These are phyloP conservation scores for Diarsia dahlii DNA, from an alignment of 2,888 invertebrate species.

Conservation along the genomic window DNA sequence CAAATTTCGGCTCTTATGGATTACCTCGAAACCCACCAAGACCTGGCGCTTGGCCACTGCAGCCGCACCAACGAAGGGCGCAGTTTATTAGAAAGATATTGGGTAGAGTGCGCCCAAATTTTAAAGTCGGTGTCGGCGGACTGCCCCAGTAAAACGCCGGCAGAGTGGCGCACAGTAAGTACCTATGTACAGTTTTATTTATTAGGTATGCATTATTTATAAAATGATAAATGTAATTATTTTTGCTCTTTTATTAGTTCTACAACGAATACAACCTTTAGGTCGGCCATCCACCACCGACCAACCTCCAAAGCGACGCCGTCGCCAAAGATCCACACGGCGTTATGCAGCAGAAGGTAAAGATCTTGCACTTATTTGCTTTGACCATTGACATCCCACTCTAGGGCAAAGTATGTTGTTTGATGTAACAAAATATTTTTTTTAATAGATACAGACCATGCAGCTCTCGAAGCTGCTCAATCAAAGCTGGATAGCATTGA, in stretches of 20 bases:
- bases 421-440: not conserved
- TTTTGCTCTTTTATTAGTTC: too few species aligned
- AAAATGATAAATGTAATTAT: too few species aligned
- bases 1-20: slow-evolving; percentile 3
- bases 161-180: slow-evolving; percentile 10
- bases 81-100: not conserved
- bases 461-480: slow-evolving; percentile 13
- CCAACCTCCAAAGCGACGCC: too few species aligned
- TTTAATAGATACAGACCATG: slow-evolving; percentile 13
- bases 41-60: slow-evolving; percentile 5
- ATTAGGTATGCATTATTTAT: too few species aligned
- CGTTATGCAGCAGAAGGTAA: too few species aligned
- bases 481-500: not conserved
- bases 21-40: not conserved
- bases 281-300: too few species aligned
- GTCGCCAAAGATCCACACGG: too few species aligned
- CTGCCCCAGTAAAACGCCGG: not conserved
- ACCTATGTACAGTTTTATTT: too few species aligned
- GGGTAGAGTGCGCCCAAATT: not conserved
- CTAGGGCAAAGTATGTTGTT: not conserved
- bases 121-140: too few species aligned
- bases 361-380: too few species aligned
- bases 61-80: slow-evolving; percentile 9
- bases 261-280: too few species aligned
- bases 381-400: not conserved